These are phyloP conservation scores for Platysternon megacephalum DNA, from an alignment of 2,113 vertebrate species.

Conservation along the genomic window DNA sequence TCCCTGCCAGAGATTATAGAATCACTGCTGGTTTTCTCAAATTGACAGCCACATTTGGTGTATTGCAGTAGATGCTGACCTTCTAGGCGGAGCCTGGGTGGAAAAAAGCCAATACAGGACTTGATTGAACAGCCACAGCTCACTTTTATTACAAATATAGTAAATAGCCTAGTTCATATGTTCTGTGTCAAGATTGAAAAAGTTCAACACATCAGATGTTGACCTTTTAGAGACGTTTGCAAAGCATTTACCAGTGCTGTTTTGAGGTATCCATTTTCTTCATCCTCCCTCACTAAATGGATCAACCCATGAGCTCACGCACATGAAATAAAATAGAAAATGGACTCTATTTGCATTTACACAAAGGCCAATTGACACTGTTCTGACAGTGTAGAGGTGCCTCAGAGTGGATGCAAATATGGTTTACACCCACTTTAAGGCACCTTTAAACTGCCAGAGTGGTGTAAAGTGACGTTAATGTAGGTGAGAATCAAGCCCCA, in stretches of 20 bases:
- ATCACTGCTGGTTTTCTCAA: not conserved
- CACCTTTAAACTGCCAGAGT: rapidly evolving
- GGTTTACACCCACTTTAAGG: not conserved
- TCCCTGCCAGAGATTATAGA: not conserved
- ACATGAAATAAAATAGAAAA: not conserved
- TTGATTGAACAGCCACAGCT: not conserved
- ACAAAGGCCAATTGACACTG: not conserved
- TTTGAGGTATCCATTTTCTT: not conserved
- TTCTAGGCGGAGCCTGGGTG: not conserved
- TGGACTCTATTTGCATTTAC: not conserved
- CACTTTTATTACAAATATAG: not conserved
- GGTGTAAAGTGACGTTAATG: not conserved
- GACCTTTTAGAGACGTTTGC: not conserved
- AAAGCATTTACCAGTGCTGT: not conserved
- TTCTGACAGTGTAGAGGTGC: not conserved
- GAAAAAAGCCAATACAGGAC: not conserved
- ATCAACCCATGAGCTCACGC: not conserved
- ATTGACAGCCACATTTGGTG: not conserved
- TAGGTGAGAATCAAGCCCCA: not conserved
- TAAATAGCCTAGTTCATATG: not conserved
- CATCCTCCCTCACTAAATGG: not conserved
- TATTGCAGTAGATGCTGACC: not conserved
- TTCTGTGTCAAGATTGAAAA: not conserved
- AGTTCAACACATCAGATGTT: not conserved
- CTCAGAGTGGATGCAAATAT: not conserved